These are phyloP conservation scores for Beroe ovata DNA, from an alignment of 37 sponge, comb jelly and placozoan genomes.

Conservation along the genomic window DNA sequence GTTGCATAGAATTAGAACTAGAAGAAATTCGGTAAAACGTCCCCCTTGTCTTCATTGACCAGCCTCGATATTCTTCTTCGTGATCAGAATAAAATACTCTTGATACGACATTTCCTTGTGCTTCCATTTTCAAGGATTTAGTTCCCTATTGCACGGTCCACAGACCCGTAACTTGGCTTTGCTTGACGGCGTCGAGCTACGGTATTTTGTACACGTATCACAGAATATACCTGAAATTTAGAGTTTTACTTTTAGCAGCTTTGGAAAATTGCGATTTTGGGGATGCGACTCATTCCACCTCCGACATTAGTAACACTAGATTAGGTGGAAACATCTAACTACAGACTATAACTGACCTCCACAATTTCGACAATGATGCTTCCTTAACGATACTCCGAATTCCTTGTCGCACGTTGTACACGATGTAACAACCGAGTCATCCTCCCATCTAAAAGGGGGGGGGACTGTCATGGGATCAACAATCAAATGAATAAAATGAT, in stretches of 20 bases:
- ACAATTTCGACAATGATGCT: conserved; percentile 55
- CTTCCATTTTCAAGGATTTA: conserved; percentile 18
- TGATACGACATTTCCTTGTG: background rate
- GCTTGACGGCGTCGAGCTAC: conserved; percentile 50
- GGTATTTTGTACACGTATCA: conserved; percentile 2
- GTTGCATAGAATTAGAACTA: too few species aligned
- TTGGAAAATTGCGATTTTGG: background rate
- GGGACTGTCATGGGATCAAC: too few species aligned
- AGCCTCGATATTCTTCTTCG: too few species aligned
- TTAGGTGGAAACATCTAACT: background rate
- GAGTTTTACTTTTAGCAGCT: too few species aligned
- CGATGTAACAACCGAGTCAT: background rate
- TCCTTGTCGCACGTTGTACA: conserved; percentile 37
- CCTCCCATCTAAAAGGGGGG: too few species aligned
- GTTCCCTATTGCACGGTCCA: conserved; percentile 44
- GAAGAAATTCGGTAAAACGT: too few species aligned
- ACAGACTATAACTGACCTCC: conserved; percentile 36
- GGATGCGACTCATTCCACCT: background rate
- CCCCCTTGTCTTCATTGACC: too few species aligned
- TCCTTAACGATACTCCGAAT: conserved; percentile 37
- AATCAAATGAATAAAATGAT: too few species aligned
- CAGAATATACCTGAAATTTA: conserved; percentile 49
- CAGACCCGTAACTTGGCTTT: conserved; percentile 35
- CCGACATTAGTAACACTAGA: background rate
- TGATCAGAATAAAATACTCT: too few species aligned